phyloP scores from a whole-genome alignment of 2,797 vertebrate species.

The Petrocephalus schoutedeni region DNA sequence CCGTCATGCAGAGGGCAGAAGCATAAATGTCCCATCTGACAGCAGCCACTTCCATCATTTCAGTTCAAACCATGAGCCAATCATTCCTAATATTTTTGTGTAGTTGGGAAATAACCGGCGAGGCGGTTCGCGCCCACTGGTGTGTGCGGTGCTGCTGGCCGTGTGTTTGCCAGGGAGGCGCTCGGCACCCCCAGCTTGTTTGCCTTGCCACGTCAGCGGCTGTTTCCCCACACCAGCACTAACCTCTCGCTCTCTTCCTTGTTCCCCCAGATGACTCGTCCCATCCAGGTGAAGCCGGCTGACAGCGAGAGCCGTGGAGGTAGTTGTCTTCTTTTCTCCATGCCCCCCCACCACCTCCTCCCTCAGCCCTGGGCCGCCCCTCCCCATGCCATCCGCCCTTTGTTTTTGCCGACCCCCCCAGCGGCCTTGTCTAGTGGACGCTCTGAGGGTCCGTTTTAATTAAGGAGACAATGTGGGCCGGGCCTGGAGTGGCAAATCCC shows the following conservation, averaged over 20 bases:
- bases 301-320: slow-evolving; percentile 99
- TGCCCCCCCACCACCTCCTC: slow-evolving; percentile 9
- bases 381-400: slow-evolving; percentile 5
- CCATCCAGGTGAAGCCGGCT: slow-evolving; percentile 98
- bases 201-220: slow-evolving; percentile 34
- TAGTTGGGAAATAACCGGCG: slow-evolving; percentile 33
- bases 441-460: slow-evolving; percentile 50
- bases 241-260: slow-evolving; percentile 46
- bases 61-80: not conserved
- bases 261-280: slow-evolving; percentile 87
- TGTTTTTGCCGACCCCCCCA: not conserved
- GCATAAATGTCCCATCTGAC: slow-evolving; percentile 1
- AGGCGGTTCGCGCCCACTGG: slow-evolving; percentile 23
- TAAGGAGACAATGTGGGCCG: slow-evolving; percentile 49
- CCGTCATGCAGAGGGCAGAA: slow-evolving; percentile 20
- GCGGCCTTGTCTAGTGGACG: slow-evolving; percentile 47
- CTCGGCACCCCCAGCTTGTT: slow-evolving; percentile 41
- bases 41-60: not conserved
- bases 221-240: slow-evolving; percentile 36
- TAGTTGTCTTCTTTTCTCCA: slow-evolving; percentile 79
- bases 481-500: slow-evolving; percentile 44
- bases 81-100: slow-evolving; percentile 37
- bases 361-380: not conserved
- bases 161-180: slow-evolving; percentile 37
- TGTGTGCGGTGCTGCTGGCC: slow-evolving; percentile 33